Percentiles rank a stretch among this genome's conserved stretches.
These are phyloP conservation scores for Holothuria scabra DNA, from an alignment of 53 echinoderm and acorn worm genomes.

Conservation along the genomic window DNA sequence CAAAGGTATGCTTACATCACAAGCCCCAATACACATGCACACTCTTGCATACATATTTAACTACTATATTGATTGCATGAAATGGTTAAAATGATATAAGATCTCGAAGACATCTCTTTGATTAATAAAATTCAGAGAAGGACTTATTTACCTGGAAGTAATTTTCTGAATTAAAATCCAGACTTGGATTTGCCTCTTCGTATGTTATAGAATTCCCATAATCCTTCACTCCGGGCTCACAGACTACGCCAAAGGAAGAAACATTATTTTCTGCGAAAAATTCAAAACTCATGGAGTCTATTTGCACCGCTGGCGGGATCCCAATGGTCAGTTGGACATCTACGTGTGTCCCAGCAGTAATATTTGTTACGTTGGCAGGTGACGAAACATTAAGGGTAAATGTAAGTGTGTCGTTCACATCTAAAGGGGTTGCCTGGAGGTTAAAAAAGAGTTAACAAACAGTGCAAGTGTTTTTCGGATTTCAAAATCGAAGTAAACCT, in stretches of 20 bases:
- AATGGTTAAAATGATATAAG: no score
- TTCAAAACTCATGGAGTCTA: slow-evolving; percentile 11
- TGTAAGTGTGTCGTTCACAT: slow-evolving; percentile 23
- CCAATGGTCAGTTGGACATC: slow-evolving; percentile 8
- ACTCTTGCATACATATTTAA: no score
- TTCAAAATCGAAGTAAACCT: no score
- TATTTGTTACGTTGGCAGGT: slow-evolving; percentile 1
- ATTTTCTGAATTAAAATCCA: slow-evolving; percentile 19
- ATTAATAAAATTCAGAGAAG: no score
- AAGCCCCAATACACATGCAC: no score
- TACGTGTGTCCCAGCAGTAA: slow-evolving; percentile 35
- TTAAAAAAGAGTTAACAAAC: no score
- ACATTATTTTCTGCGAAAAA: slow-evolving; percentile 38
- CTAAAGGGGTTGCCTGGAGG: not conserved
- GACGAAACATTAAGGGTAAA: slow-evolving; percentile 9
- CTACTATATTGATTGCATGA: no score
- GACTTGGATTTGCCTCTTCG: not conserved
- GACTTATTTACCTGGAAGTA: slow-evolving; percentile 32
- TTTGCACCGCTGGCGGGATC: slow-evolving; percentile 11
- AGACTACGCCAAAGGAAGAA: slow-evolving; percentile 30
- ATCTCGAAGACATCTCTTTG: no score
- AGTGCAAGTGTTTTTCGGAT: no score
- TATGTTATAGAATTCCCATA: slow-evolving; percentile 22
- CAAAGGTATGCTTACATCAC: no score
- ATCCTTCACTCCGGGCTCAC: slow-evolving; percentile 31